A percentile compares a stretch with the other conserved stretches of the same genome.
Evolutionary conservation across 1,140 invertebrate species (phyloP).

Genomic region (Pseudomyrmex pallidus): DNA sequence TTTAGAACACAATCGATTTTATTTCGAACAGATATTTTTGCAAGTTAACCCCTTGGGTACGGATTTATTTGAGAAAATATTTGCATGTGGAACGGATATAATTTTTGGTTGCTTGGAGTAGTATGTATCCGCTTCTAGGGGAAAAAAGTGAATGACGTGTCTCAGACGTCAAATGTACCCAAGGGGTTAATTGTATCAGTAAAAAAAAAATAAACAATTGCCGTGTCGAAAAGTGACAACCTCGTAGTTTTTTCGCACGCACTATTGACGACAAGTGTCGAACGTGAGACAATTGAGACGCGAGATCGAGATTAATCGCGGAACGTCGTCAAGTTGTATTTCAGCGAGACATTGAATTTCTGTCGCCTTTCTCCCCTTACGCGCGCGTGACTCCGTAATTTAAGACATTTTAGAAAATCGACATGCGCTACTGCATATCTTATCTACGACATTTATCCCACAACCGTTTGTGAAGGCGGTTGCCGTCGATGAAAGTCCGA

Average conservation of each 20-base stretch:
- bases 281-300: not conserved
- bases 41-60: too few relatives aligned
- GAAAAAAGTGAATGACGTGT: too few relatives aligned
- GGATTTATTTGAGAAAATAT: too few relatives aligned
- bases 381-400: constrained; percentile 46
- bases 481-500: constrained; percentile 45
- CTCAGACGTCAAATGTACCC: too few relatives aligned
- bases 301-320: constrained; percentile 52
- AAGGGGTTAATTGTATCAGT: not conserved
- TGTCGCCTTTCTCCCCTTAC: constrained; percentile 54
- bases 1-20: not conserved
- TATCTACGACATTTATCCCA: constrained; percentile 42
- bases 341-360: constrained; percentile 33
- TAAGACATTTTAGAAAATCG: constrained; percentile 47
- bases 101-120: too few relatives aligned
- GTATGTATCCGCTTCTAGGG: too few relatives aligned
- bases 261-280: not conserved
- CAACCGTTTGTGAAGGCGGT: not conserved
- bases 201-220: not conserved
- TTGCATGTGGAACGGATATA: too few relatives aligned
- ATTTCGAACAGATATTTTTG: not conserved
- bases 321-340: not conserved
- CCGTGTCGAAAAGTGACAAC: not conserved
- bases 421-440: constrained; percentile 48
- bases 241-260: not conserved